Conservation (phyloP, 2,113 vertebrate species). For the Lota lota region DNA sequence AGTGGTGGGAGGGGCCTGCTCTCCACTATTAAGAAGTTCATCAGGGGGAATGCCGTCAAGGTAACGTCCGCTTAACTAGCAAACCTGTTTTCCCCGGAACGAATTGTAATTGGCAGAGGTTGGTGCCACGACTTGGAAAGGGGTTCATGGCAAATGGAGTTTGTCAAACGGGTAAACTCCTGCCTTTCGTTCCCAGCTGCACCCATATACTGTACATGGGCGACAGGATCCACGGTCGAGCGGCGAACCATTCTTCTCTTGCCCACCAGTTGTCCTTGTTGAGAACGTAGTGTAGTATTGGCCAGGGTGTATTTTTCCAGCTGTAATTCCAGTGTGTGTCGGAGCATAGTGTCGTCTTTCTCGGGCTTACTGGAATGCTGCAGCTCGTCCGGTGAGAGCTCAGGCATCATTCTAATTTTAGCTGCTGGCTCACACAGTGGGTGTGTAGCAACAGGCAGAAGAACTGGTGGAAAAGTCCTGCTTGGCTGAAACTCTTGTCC, state of each 20-base stretch:
- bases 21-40: slow-evolving; percentile 76
- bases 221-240: no score
- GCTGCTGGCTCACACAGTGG: slow-evolving; percentile 57
- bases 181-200: no score
- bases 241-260: no score
- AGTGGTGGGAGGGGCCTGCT: slow-evolving; percentile 66
- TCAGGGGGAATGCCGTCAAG: slow-evolving; percentile 77
- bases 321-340: slow-evolving; percentile 57
- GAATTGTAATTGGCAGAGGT: no score
- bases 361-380: slow-evolving; percentile 64
- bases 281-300: neutral
- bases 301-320: neutral
- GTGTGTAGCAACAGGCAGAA: slow-evolving; percentile 63
- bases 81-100: no score
- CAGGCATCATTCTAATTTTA: slow-evolving; percentile 70
- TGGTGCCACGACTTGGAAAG: no score
- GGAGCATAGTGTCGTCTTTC: slow-evolving; percentile 67
- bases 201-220: no score
- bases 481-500: slow-evolving; percentile 9
- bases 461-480: slow-evolving; percentile 58
- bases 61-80: slow-evolving; percentile 59
- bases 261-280: no score
- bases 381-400: slow-evolving; percentile 66
- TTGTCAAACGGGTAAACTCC: no score
- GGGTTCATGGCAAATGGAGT: no score